Evolutionary conservation across 2,888 invertebrate species (phyloP).

Genomic region (Himalopsyche japonica): DNA sequence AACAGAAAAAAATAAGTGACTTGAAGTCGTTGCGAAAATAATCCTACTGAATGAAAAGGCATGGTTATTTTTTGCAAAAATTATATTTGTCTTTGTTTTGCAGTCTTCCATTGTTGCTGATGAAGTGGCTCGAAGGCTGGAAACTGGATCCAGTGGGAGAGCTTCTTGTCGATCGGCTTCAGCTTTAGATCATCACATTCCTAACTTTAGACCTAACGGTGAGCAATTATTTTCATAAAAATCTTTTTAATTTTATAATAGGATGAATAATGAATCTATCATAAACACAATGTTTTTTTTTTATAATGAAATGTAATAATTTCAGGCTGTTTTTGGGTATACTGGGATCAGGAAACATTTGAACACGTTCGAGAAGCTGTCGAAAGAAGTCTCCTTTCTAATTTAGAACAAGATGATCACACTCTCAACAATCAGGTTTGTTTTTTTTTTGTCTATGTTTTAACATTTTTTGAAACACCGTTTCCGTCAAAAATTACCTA

Average conservation of each 20-base stretch:
- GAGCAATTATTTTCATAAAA: slow-evolving; percentile 43
- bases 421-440: slow-evolving; percentile 34
- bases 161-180: slow-evolving; percentile 33
- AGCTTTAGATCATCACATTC: slow-evolving; percentile 37
- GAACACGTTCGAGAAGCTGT: slow-evolving; percentile 90
- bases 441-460: slow-evolving; percentile 28
- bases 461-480: neutral
- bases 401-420: slow-evolving; percentile 88
- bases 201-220: slow-evolving; percentile 88
- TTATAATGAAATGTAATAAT: neutral
- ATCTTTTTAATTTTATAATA: no score
- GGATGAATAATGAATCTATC: no score
- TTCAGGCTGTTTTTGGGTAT: slow-evolving; percentile 81
- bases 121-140: slow-evolving; percentile 43
- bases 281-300: no score
- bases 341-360: slow-evolving; percentile 88
- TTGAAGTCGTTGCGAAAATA: no score
- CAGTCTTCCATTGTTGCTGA: slow-evolving; percentile 44
- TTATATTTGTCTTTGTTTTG: slow-evolving; percentile 1
- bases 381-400: slow-evolving; percentile 86
- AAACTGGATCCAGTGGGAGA: slow-evolving; percentile 25
- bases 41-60: no score
- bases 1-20: no score
- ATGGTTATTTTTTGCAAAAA: neutral
- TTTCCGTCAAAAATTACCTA: neutral